Base-by-base conservation (phyloP, 2,888 invertebrate species). In the Meandrusa payeni region DNA sequence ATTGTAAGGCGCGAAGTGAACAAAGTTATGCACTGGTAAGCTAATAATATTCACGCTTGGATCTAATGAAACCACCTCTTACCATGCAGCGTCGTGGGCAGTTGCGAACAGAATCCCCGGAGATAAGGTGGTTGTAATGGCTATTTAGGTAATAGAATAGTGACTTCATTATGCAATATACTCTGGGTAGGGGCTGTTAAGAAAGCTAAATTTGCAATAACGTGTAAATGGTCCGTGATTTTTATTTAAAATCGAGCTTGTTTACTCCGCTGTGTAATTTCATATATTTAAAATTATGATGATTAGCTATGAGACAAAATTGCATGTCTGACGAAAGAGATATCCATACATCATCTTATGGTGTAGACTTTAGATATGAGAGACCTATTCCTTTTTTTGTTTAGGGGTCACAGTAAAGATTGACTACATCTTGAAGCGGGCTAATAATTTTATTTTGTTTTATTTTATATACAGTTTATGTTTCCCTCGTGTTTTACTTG, bases 51-150 rank as follows among this genome's bases (percentile, higher is more conserved):
- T 60, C 52, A 50, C 50, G 54, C 54, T 53, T 55, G 54, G 54
- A 54, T 57, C 55, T 61, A 73, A 74, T 66, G 65, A 69, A 76
- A 67, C 55, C 61, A 55, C 57, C 59, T 52, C 55, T 64, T 54
- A 64, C 58, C 64, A 68, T 66, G 68, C 64, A 54, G 44, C 49
- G 45, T 57, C 53, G 55, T 57, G 51, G 56, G 32, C 45, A 48
- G 51, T 50, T 41, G 54, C 45, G 52, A 60, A 58, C 57, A 63
- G 57, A 61, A 61, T 59, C 56, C 55, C 51, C 48, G 33, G 51
- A 53, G 50, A 54, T 52, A 50, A 48, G 46, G 52, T 45, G 34
- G 33, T 24, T 24, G 38, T 51, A 55, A 50, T 53, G 49, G 53
- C 48, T 51, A 52, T 53, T 51, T 46, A 48, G 50, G 51, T 52